Base-by-base conservation (phyloP, 2,113 vertebrate species). In the Motacilla tschutschensis region DNA sequence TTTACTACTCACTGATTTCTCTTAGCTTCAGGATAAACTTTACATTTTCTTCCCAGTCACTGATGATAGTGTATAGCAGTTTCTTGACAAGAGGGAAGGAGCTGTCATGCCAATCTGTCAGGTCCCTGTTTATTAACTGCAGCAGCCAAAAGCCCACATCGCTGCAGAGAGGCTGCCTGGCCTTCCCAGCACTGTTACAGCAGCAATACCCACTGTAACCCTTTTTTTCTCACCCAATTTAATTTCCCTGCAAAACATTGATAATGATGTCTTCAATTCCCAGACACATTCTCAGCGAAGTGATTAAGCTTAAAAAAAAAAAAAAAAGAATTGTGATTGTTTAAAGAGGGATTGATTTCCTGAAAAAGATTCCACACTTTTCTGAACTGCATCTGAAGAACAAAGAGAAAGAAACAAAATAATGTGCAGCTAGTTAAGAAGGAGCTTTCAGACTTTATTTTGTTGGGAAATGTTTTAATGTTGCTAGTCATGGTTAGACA, bases 401-500 rank as follows among this genome's bases (percentile, higher is more conserved):
- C 54, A 63, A 90, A 69, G 44, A 73, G 44, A 46, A 80, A 78
- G 63, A 84, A 88, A 57, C 10, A 76, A 86, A 79, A 60, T 58
- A 71, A 74, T 70, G 33, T 80, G 81, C 50, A 80, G 28, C 43
- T 63, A 74, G 69, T 90, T 92, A 83, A 87, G 87, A 89, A 88
- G 87, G 36, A 77, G 17, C 82, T 51, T 90, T 89, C 72, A 71
- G 57, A 63, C 33, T 76, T 57, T 21, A 65, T 72, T 90, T 76
- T 59, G 31, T 76, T 92, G 93, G 36, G 73, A 82, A 91, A 80
- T 64, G 75, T 82, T 90, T 88, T 82, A 72, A 75, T 78, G 72
- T 84, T 88, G 22, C 75, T 83, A 86, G 88, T 71, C 55, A 50
- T 90, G 53, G 84, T 82, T 87, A 93, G 85, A 91, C 78, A 93